Evolutionary conservation across 2,113 vertebrate genomes (phyloP).

Genomic region (Tetraodon nigroviridis): DNA sequence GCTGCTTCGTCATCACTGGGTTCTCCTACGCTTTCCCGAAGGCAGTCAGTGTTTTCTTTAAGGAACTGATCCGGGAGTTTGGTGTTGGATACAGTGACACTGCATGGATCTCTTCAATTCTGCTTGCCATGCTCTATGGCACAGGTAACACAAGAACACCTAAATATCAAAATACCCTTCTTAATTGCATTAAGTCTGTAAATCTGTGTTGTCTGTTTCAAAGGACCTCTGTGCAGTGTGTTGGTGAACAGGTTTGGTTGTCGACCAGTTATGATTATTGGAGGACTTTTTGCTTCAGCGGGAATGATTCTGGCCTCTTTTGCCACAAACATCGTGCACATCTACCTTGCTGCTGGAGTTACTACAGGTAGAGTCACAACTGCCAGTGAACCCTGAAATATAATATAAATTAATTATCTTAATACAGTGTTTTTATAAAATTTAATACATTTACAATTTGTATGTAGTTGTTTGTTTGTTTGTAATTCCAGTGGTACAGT

Average conservation of each 20-base stretch:
- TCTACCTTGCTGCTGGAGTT: constrained; percentile 84
- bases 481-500: too few species aligned
- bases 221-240: constrained; percentile 74
- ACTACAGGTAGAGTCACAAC: constrained; percentile 76
- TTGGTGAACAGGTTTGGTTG: constrained; percentile 90
- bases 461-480: too few species aligned
- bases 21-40: constrained; percentile 98
- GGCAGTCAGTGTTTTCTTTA: constrained; percentile 94
- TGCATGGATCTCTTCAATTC: constrained; percentile 94
- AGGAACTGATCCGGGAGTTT: constrained; percentile 91
- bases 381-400: too few species aligned
- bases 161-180: too few species aligned
- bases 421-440: too few species aligned
- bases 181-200: too few species aligned
- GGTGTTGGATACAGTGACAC: constrained; percentile 90
- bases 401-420: too few species aligned
- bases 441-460: too few species aligned
- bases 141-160: constrained; percentile 73
- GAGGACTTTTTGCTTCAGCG: constrained; percentile 83
- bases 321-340: constrained; percentile 79
- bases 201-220: too few species aligned
- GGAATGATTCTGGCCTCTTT: constrained; percentile 88
- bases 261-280: constrained; percentile 89
- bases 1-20: constrained; percentile 92
- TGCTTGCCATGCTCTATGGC: constrained; percentile 95